Evolutionary conservation across 2,888 invertebrate genomes (phyloP).

Genomic region (Chrysina gloriosa): DNA sequence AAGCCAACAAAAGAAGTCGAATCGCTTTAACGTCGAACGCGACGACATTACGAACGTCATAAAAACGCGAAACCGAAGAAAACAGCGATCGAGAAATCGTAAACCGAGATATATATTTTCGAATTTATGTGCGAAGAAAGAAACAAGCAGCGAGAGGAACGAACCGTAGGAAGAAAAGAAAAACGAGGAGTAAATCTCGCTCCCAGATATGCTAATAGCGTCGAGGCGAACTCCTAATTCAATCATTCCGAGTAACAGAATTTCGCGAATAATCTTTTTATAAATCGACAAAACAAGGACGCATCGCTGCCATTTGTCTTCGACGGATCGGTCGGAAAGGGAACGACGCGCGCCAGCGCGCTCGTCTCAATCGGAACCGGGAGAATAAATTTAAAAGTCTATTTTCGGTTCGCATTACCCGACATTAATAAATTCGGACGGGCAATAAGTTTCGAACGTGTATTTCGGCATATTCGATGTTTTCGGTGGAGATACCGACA

Average conservation of each 20-base stretch:
- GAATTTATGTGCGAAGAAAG: not conserved
- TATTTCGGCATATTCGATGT: conserved; percentile 58
- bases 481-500: not conserved
- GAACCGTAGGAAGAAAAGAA: not conserved
- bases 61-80: not conserved
- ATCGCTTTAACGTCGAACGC: conserved; percentile 1
- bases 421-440: conserved; percentile 61
- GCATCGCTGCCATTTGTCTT: conserved; percentile 54
- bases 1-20: not conserved
- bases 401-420: conserved; percentile 61
- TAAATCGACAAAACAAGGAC: conserved; percentile 40
- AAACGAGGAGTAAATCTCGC: not conserved
- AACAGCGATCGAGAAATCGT: not conserved
- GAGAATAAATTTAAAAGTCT: conserved; percentile 62
- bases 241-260: conserved; percentile 38
- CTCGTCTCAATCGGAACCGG: conserved; percentile 57
- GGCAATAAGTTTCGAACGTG: conserved; percentile 61
- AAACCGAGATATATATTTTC: conserved; percentile 2
- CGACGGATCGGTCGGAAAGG: conserved; percentile 54
- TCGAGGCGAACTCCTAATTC: conserved; percentile 24
- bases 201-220: conserved; percentile 7
- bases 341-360: conserved; percentile 51
- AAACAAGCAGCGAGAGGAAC: not conserved
- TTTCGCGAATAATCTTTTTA: conserved; percentile 39
- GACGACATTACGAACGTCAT: not conserved